Conservation (phyloP, 2,888 invertebrate genomes). For the Gastrophysa polygoni region DNA sequence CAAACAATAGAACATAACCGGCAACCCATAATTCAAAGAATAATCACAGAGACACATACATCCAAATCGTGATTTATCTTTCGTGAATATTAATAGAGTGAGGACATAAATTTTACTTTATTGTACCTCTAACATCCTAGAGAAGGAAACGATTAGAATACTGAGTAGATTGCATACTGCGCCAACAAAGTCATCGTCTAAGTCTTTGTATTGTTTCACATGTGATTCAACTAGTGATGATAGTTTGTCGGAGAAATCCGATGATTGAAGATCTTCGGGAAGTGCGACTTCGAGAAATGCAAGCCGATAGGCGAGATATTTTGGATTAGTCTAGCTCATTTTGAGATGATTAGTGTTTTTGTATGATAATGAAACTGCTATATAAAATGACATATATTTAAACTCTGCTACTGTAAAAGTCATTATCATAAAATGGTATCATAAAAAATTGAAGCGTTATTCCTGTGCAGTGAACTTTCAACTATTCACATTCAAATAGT, state of each 20-base stretch:
- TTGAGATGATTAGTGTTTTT: neutral
- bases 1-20: slow-evolving; percentile 15
- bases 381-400: slow-evolving; percentile 26
- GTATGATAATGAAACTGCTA: too few species aligned
- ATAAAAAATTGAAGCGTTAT: slow-evolving; percentile 16
- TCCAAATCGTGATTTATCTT: slow-evolving; percentile 17
- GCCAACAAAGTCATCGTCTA: neutral
- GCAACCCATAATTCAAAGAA: slow-evolving; percentile 15
- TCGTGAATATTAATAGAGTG: slow-evolving; percentile 25
- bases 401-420: slow-evolving; percentile 16
- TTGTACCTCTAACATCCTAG: slow-evolving; percentile 17
- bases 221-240: too few species aligned
- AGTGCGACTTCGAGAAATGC: too few species aligned
- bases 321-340: too few species aligned
- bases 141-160: neutral
- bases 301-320: neutral
- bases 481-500: too few species aligned
- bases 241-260: too few species aligned
- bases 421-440: slow-evolving; percentile 8
- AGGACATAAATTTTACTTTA: slow-evolving; percentile 23
- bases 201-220: neutral
- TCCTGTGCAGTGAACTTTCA: slow-evolving; percentile 6
- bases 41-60: slow-evolving; percentile 15
- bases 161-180: slow-evolving; percentile 2
- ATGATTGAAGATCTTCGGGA: too few species aligned